These are phyloP conservation scores for Nothocercus julius DNA, from an alignment of 2,113 vertebrate genomes.

Conservation along the genomic window DNA sequence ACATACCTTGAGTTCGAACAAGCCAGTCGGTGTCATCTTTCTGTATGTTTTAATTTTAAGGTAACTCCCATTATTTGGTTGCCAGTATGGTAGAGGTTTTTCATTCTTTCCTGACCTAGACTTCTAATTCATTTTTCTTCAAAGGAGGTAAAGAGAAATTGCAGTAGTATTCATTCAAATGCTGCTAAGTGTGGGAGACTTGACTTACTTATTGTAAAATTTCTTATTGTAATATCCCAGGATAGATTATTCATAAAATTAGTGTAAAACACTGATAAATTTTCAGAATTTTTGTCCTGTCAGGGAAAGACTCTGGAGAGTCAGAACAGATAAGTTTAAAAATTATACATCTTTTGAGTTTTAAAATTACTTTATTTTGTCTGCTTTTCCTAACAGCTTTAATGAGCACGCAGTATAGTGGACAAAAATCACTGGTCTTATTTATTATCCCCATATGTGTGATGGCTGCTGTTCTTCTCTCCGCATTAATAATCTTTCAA, in stretches of 20 bases:
- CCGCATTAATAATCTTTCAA: neutral
- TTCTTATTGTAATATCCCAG: neutral
- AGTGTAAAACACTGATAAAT: neutral
- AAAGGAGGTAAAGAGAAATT: neutral
- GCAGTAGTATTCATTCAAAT: neutral
- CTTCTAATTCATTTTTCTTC: neutral
- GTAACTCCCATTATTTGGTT: neutral
- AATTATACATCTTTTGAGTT: neutral
- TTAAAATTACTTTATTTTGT: neutral
- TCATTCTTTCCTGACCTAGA: neutral
- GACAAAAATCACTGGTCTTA: neutral
- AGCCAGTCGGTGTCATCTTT: neutral
- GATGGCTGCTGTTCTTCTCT: neutral
- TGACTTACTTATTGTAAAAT: neutral
- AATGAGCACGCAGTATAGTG: neutral
- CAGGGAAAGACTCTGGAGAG: neutral
- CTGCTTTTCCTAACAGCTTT: slow-evolving; percentile 36
- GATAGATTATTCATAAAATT: neutral
- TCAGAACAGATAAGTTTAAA: neutral
- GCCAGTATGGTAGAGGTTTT: neutral
- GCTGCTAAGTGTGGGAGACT: neutral
- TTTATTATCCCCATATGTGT: slow-evolving; percentile 25
- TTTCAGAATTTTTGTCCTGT: neutral
- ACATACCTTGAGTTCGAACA: neutral
- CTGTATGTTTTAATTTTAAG: neutral